Base-by-base conservation (phyloP, 2,797 vertebrate species). In the Setipinna tenuifilis region DNA sequence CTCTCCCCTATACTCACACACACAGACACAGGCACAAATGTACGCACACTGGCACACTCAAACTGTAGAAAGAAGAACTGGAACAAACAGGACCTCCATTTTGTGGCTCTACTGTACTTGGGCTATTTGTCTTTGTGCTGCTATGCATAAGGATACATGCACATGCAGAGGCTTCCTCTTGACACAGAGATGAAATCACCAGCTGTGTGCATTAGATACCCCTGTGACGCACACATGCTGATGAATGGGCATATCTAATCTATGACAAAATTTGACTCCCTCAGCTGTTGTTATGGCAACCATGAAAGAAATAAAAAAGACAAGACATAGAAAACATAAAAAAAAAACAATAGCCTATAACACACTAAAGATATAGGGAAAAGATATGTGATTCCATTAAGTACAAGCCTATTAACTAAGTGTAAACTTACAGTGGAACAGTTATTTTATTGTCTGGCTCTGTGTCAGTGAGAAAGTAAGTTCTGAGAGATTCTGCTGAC, bases 191-290 rank as follows among this genome's bases (percentile, higher is more conserved):
- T 78, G 71, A 78, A 21, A 78, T 78, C 71, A 78, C 17, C 71
- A 78, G 71, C 71, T 78, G 71, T 17, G 31, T 78, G 71, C 31
- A 41, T 78, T 16, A 78, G 71, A 78, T 78, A 44, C 41, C 71
- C 6, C 17, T 44, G 71, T 78, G 71, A 78, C 17, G 71, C 19
- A 44, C 35, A 44, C 35, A 44, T 44, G 31, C 35, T 78, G 71
- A 78, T 41, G 17, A 44, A 78, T 78, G 31, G 71, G 41, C 35
- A 78, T 78, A 78, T 41, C 68, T 41, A 75, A 14, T 41, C 16
- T 4, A 28, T 12, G 19, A 41, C 0, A 75, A 41, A 41, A 75
- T 75, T 59, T 59, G 58, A 75, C 35, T 75, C 16, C 31, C 17
- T 75, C 31, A 75, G 68, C 68, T 41, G 68, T 75, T 75, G 68